Base-by-base conservation (phyloP, 2,888 invertebrate genomes). In the Drosophila meridionalis region DNA sequence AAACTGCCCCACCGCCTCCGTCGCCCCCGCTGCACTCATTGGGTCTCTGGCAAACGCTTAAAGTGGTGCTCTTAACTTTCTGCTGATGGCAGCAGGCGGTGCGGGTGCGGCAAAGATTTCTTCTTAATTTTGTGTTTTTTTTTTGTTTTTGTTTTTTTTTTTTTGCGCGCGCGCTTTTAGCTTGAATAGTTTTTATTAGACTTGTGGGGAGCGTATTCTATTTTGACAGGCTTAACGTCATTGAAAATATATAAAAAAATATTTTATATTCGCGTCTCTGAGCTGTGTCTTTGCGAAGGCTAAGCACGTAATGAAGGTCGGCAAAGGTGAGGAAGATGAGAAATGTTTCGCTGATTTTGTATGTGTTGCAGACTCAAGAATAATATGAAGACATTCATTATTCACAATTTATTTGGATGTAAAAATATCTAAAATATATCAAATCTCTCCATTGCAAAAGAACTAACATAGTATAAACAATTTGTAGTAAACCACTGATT, bases 1-100 rank as follows among this genome's bases (percentile, higher is more conserved):
- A 48, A 61, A 53, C 40, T 57, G 32, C 53, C 62, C 7, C 66
- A 50, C 32, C 20, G 14, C 34, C 1, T 32, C n/a, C 66, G 53
- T 32, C n/a, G 14, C 34, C 1, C 38, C n/a, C 50, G 28, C 47
- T 58, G 12, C 50, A 2, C 28, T n/a, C 55, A 14, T 56, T 40
- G 56, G 42, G 4, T 56, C 47, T 32, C 48, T 11, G 26, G 53
- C 45, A 47, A 28, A 55, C 70, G 53, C 66, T 77, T 42, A 32
- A 85, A 85, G 85, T 85, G 86, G 88, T 82, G 86, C 85, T 85
- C 85, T 85, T 78, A 78, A 85, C 86, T 82, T 85, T 85, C 69
- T 85, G 90, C 90, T 90, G 86, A 84, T 89, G 85, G 85, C 80
- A 87, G 83, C 85, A 76, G 60, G 42, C 30, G 66, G 57, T 12